Percentiles rank a stretch among this genome's conserved stretches.
Conservation (phyloP, 2,888 invertebrate genomes). For the Clanis bilineata region DNA sequence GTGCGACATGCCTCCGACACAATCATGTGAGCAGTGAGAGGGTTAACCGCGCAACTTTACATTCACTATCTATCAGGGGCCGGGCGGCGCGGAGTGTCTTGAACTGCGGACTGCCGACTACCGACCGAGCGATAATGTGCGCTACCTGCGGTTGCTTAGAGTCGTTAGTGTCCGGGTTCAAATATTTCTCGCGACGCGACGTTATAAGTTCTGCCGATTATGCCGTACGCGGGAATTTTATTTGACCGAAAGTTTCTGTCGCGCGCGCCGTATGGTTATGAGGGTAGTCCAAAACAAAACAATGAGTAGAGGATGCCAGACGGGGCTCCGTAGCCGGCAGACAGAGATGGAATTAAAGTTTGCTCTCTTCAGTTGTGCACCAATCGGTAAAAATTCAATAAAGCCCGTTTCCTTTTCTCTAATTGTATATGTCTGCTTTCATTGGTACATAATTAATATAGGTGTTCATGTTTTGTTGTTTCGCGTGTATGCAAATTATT, state of each 20-base stretch:
- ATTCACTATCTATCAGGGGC: constrained; percentile 55
- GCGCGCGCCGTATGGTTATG: constrained; percentile 26
- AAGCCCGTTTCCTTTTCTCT: constrained; percentile 76
- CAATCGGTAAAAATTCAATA: constrained; percentile 80
- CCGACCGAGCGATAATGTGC: constrained; percentile 44
- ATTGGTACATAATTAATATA: constrained; percentile 43
- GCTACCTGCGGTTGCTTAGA: constrained; percentile 38
- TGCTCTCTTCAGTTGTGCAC: constrained; percentile 75
- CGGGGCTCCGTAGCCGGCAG: constrained; percentile 35
- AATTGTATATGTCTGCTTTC: constrained; percentile 75
- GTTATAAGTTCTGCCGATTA: constrained; percentile 54
- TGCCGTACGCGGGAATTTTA: constrained; percentile 49
- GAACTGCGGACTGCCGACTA: background rate
- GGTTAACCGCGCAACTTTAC: constrained; percentile 69
- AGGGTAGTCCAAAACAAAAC: constrained; percentile 49
- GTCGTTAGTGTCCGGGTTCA: constrained; percentile 37
- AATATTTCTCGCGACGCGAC: constrained; percentile 6
- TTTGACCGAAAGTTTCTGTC: constrained; percentile 38
- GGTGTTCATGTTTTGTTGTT: constrained; percentile 48
- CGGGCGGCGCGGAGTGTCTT: constrained; percentile 37
- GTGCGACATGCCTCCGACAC: constrained; percentile 39
- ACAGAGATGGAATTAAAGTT: constrained; percentile 66
- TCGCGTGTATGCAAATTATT: background rate
- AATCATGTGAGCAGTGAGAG: constrained; percentile 52
- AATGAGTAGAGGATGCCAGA: constrained; percentile 35